Evolutionary conservation across 2,113 vertebrate species (phyloP).

Genomic region (Catagonus wagneri): DNA sequence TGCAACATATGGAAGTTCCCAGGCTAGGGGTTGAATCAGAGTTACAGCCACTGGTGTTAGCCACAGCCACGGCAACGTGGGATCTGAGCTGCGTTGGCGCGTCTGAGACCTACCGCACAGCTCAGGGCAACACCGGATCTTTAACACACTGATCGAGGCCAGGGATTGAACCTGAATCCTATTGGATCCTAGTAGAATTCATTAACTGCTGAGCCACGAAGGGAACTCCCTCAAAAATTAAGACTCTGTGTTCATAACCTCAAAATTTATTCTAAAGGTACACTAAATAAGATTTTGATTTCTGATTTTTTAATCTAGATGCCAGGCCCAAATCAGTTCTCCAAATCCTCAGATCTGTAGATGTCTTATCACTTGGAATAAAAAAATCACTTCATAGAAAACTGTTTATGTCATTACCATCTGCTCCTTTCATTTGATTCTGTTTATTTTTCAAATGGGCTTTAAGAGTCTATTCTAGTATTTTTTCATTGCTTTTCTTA

Average conservation of each 20-base stretch:
- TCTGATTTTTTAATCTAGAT: constrained; percentile 36
- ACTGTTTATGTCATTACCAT: background rate
- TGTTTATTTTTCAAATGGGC: constrained; percentile 4
- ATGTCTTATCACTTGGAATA: constrained; percentile 23
- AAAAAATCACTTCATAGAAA: constrained; percentile 58
- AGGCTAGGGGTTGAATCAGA: too few species aligned
- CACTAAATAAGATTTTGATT: background rate
- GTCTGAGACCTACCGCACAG: too few species aligned
- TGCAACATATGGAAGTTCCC: too few species aligned
- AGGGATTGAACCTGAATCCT: too few species aligned
- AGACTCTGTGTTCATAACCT: background rate
- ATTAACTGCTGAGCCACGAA: too few species aligned
- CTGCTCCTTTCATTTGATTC: constrained; percentile 39
- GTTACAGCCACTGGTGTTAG: too few species aligned
- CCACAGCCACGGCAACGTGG: too few species aligned
- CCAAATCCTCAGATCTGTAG: background rate
- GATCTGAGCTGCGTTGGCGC: too few species aligned
- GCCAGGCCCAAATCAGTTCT: background rate
- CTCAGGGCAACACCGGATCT: too few species aligned
- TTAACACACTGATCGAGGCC: too few species aligned
- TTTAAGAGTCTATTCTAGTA: constrained; percentile 18
- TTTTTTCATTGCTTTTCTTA: constrained; percentile 38
- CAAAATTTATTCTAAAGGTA: background rate
- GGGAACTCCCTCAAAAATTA: constrained; percentile 13
- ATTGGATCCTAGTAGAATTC: too few species aligned